Conservation (phyloP, 2,113 vertebrate species). For the Entelurus aequoreus region DNA sequence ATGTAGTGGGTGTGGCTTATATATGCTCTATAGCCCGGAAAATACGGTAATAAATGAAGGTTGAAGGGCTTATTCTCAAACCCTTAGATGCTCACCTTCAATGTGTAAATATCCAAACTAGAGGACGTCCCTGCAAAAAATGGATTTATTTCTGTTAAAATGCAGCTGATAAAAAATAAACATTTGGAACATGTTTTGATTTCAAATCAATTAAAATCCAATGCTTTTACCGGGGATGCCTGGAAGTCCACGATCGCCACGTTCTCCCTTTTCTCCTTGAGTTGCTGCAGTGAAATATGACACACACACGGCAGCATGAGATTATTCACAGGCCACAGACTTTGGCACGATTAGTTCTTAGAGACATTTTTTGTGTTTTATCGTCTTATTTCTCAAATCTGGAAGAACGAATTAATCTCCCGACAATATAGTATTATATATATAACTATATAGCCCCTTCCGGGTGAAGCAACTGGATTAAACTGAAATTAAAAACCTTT, state of each 20-base stretch:
- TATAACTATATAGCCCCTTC: conserved; percentile 7
- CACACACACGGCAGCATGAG: conserved; percentile 4
- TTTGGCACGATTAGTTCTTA: not conserved
- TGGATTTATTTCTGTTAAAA: not conserved
- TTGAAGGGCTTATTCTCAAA: not conserved
- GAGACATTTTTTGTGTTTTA: conserved; percentile 11
- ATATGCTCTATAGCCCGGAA: too few relatives aligned
- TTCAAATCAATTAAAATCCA: not conserved
- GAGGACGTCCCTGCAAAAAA: conserved; percentile 33
- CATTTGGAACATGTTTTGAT: not conserved
- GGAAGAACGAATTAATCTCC: conserved; percentile 29
- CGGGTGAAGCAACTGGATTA: conserved; percentile 31
- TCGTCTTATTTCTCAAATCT: conserved; percentile 21
- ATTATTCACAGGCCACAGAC: conserved; percentile 1
- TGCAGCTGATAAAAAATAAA: not conserved
- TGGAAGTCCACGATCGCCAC: conserved; percentile 67
- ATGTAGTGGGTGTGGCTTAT: too few relatives aligned
- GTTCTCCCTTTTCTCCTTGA: conserved; percentile 81
- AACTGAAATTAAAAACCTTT: conserved; percentile 33
- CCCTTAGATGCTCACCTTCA: conserved; percentile 51
- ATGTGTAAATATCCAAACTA: conserved; percentile 56
- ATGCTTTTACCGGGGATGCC: conserved; percentile 74
- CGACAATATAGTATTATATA: conserved; percentile 24
- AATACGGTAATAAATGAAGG: not conserved
- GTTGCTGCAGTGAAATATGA: conserved; percentile 34